A percentile compares a stretch with the other conserved stretches of the same genome.
These are phyloP conservation scores for Ctenopoma kingsleyae DNA, from an alignment of 2,797 vertebrate genomes.

Conservation along the genomic window DNA sequence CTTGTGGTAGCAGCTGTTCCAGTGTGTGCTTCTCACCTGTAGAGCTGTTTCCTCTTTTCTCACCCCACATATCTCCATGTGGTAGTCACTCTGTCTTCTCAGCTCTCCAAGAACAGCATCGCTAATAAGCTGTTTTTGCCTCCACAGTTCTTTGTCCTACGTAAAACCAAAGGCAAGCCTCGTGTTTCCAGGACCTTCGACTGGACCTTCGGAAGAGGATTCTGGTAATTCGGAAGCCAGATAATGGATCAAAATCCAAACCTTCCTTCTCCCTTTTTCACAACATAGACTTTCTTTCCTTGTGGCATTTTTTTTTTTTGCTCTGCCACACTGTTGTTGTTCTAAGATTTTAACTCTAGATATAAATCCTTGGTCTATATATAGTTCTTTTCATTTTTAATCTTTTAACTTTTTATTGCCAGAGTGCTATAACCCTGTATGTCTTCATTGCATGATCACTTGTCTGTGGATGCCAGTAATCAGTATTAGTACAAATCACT, in stretches of 20 bases:
- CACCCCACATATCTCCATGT: constrained; percentile 13
- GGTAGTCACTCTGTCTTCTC: constrained; percentile 30
- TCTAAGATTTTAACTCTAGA: constrained; percentile 57
- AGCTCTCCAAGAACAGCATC: neutral
- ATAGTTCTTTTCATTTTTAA: constrained; percentile 38
- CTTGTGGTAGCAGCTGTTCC: constrained; percentile 53
- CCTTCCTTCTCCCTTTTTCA: constrained; percentile 59
- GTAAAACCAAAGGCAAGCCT: constrained; percentile 67
- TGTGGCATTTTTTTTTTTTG: constrained; percentile 48
- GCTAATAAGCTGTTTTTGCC: constrained; percentile 42
- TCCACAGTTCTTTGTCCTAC: constrained; percentile 96
- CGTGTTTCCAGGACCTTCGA: constrained; percentile 51
- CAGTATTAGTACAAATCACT: constrained; percentile 70
- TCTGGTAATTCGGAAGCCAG: constrained; percentile 47
- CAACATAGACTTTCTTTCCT: constrained; percentile 73
- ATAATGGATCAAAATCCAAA: constrained; percentile 36
- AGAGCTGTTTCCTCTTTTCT: constrained; percentile 21
- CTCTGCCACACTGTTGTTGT: constrained; percentile 24
- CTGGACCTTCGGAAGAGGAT: constrained; percentile 31
- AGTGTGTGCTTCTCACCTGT: constrained; percentile 48
- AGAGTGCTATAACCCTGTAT: constrained; percentile 36
- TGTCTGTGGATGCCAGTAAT: constrained; percentile 62
- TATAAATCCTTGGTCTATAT: constrained; percentile 35
- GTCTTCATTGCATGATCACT: constrained; percentile 55
- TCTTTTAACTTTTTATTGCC: constrained; percentile 49